These are phyloP conservation scores for Drosophila subquinaria DNA, from an alignment of 2,888 invertebrate species.

Conservation along the genomic window DNA sequence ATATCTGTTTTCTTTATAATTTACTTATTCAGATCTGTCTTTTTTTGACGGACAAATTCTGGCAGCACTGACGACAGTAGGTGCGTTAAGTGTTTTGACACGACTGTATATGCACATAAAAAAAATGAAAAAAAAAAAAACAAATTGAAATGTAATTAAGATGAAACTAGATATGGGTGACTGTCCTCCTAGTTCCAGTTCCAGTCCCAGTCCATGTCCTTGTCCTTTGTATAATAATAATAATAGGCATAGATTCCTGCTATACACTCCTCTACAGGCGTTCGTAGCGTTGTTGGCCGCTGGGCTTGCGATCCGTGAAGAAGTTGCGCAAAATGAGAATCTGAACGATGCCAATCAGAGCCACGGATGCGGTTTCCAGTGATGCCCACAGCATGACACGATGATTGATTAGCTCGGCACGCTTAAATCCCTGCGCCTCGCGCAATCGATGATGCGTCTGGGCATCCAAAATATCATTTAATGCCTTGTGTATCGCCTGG, in stretches of 20 bases:
- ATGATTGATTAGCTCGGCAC: constrained; percentile 98
- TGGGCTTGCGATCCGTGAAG: constrained; percentile 91
- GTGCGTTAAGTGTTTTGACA: too few species aligned
- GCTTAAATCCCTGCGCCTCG: constrained; percentile 96
- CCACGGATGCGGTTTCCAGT: constrained; percentile 93
- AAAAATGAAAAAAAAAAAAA: constrained; percentile 14
- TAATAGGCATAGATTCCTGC: background rate
- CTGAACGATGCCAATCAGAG: constrained; percentile 95
- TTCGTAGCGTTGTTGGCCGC: constrained; percentile 84
- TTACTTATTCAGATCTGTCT: too few species aligned
- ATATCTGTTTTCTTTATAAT: too few species aligned
- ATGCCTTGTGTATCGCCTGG: constrained; percentile 94
- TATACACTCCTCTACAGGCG: constrained; percentile 68
- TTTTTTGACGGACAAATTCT: too few species aligned
- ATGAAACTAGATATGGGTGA: constrained; percentile 36
- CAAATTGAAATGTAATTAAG: constrained; percentile 29
- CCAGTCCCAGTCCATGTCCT: background rate
- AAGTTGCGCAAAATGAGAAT: constrained; percentile 96
- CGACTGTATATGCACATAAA: too few species aligned
- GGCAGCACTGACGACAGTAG: too few species aligned
- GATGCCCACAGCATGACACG: constrained; percentile 97
- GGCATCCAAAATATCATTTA: constrained; percentile 95
- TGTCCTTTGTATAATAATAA: background rate
- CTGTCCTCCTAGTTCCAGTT: background rate
- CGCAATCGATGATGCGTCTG: constrained; percentile 98